Evolutionary conservation across 2,888 invertebrate genomes (phyloP).

Genomic region (Hirtodrosophila trivittata): DNA sequence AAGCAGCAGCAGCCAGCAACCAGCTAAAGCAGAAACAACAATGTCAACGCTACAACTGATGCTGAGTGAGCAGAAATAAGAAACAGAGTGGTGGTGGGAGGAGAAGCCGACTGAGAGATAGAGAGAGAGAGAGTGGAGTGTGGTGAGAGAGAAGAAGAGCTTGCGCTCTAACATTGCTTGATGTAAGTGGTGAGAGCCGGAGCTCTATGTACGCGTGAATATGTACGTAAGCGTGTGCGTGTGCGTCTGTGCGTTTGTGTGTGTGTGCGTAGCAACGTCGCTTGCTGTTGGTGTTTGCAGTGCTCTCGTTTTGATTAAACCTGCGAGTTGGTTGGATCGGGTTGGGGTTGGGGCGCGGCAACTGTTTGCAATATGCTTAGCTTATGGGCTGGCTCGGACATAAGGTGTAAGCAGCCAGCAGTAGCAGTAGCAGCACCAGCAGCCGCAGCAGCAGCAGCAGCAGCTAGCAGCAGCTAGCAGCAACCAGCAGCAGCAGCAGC

Average conservation of each 20-base stretch:
- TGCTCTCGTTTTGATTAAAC: conserved; percentile 80
- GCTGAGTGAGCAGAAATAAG: conserved; percentile 66
- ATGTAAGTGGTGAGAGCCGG: conserved; percentile 41
- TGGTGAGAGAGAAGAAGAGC: conserved; percentile 18
- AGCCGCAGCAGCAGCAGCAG: conserved; percentile 24
- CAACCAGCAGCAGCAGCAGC: conserved; percentile 1
- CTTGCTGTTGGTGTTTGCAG: conserved; percentile 56
- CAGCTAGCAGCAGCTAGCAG: conserved; percentile 25
- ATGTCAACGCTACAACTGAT: conserved; percentile 63
- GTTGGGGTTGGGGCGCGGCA: conserved; percentile 64
- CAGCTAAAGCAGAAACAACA: conserved; percentile 53
- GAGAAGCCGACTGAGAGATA: conserved; percentile 4
- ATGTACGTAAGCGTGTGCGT: not conserved
- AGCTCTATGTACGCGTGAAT: not conserved
- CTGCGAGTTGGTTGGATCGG: conserved; percentile 50
- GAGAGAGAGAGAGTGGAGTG: conserved; percentile 2
- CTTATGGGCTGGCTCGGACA: conserved; percentile 49
- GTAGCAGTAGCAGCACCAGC: conserved; percentile 14
- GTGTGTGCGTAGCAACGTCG: conserved; percentile 22
- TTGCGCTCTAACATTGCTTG: conserved; percentile 36
- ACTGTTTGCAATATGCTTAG: conserved; percentile 64
- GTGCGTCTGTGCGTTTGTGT: conserved; percentile 8
- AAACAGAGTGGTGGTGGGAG: conserved; percentile 33
- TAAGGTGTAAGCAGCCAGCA: conserved; percentile 56
- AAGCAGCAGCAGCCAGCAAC: conserved; percentile 29